Base-by-base conservation (phyloP, 2,797 vertebrate species). In the Spondyliosoma cantharus region DNA sequence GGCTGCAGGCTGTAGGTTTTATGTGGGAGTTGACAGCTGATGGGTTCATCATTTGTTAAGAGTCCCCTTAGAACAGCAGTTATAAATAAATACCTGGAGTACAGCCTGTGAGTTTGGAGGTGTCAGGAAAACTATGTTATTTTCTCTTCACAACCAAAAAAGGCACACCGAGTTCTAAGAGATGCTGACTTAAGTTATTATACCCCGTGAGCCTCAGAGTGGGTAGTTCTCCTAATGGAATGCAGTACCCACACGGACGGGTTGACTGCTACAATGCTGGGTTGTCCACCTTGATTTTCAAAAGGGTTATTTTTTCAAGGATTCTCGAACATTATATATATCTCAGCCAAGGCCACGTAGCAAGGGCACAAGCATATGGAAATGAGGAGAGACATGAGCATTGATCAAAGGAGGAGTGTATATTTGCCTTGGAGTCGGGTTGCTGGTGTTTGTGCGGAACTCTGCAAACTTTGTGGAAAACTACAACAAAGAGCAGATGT, bases 21-120 rank as follows among this genome's bases (percentile, higher is more conserved):
- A 73, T 76, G 71, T 75, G 69, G 74, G 81, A 74, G 83, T 45
- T 82, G 90, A 92, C 86, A 82, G 82, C 74, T 89, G 86, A 90
- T 24, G 20, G 75, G 62, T 79, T 85, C 74, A 81, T 91, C 83
- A 87, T 90, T 89, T 86, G 83, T 87, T 86, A 69, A 79, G 72
- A 63, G 52, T 84, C 75, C 52, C 77, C 24, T 80, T 57, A 71
- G 74, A 80, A 54, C 16, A 73, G 72, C 37, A 53, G 76, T 75
- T 86, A 75, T 71, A 85, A 89, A 91, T 90, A 93, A 81, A 84
- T 76, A 85, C 63, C 48, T 68, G 71, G 16, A 74, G 73, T 58
- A 73, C 75, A 83, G 61, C 42, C 74, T 64, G 63, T 56, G 52
- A 76, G 59, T 80, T 82, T 43, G 46, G 52, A 84, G 71, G 63